Evolutionary conservation across 2,113 vertebrate species (phyloP), one percentile per base, ranked within the genome.

Genomic region (Crotalus horridus): DNA sequence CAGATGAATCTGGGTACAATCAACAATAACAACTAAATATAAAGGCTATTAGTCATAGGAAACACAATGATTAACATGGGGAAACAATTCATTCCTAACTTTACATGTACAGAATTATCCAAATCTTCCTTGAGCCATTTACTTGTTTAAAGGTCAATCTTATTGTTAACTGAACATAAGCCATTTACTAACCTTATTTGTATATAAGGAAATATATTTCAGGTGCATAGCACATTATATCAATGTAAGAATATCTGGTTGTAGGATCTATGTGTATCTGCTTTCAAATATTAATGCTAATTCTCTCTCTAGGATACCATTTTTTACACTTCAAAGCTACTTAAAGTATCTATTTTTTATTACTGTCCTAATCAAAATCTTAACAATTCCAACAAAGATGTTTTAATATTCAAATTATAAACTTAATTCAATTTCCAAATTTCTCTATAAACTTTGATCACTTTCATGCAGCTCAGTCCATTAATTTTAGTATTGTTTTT

Each of bases 381-480:
- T 17, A 10, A 94, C 26, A 93, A 61, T 0, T 88, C 17, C 89
- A 85, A 26, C 92, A 89, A 94, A 93, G 39, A 61, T 86, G 51
- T 87, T 88, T 88, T 88, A 54, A 58, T 89, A 89, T 91, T 88
- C 91, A 94, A 56, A 6, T 29, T 43, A 90, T 43, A 3, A 3
- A 81, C 51, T 91, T 93, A 94, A 94, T 95, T 94, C 89, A 24
- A 87, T 92, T 92, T 95, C 94, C 33, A n/a, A 88, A 92, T 0
- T 88, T 95, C 1, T 91, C 46, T 54, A 61, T 6, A 24, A 23
- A 20, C 48, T 69, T 43, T n/a, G 4, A 33, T 74, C n/a, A 74
- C 29, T 74, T 74, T 8, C 90, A 69, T 89, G 58, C 43, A 33
- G 24, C 54, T 85, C 23, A 64, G 17, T 53, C 4, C 39, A 89